Evolutionary conservation across 2,797 vertebrate genomes (phyloP), one percentile per base, ranked within the genome.

Genomic region (Sciaenops ocellatus): DNA sequence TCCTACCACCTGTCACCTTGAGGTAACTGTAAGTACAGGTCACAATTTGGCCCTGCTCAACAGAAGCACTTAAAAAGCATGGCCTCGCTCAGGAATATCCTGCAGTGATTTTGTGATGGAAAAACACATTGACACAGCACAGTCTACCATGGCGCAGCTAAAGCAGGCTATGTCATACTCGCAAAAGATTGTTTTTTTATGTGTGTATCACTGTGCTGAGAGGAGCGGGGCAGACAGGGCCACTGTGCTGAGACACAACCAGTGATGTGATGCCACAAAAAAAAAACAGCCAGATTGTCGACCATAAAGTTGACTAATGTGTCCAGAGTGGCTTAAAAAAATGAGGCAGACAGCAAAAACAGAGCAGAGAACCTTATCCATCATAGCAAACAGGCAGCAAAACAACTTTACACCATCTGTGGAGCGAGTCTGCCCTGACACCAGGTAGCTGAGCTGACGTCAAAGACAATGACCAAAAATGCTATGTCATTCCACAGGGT

Each of bases 231-330:
- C 74, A 90, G 82, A 86, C 69, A 38, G 72, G 78, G 79, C 79
- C 78, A 63, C 70, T 55, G 81, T 70, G 73, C 76, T 60, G 79
- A 86, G 85, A 87, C 79, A 74, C 47, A 69, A 59, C 51, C 66
- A 44, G 65, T 60, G 76, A 84, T 74, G 79, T 68, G 85, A 83
- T 78, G 72, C 68, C 69, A 66, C 77, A 28, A 78, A 59, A 30
- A 78, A 59, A 42, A 66, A 81, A 52, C 16, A 69, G 60, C 69
- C 64, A 47, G 50, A 82, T 70, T 46, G 30, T 24, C 16, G 0
- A 74, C 64, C 64, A 85, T 90, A 87, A 90, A 90, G 61, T 22
- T 86, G 69, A 88, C 76, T 85, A 86, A 92, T 89, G 87, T 83
- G 85, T 87, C 87, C 83, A 79, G 82, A 90, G 84, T 79, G 85